Conservation (phyloP, 2,113 vertebrate species). For the Erpornis zantholeuca region DNA sequence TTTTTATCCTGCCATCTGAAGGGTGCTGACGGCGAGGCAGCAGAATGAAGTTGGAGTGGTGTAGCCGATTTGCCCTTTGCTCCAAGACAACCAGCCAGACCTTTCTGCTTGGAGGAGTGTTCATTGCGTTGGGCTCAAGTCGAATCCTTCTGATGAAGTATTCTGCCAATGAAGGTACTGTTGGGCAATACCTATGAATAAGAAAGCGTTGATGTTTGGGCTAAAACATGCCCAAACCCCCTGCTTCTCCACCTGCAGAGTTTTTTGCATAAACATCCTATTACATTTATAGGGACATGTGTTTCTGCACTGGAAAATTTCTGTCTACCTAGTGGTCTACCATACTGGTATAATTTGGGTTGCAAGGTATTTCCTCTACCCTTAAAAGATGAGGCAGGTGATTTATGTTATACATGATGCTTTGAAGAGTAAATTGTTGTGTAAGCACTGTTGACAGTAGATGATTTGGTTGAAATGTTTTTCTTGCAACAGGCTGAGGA, state of each 20-base stretch:
- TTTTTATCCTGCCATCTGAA: constrained; percentile 37
- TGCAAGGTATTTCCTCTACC: neutral
- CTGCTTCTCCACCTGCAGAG: neutral
- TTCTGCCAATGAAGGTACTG: constrained; percentile 87
- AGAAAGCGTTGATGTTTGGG: neutral
- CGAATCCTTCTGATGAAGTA: constrained; percentile 92
- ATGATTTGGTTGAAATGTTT: neutral
- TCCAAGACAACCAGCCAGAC: constrained; percentile 79
- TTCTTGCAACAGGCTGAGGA: neutral
- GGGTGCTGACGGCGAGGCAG: constrained; percentile 9
- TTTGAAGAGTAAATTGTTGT: neutral
- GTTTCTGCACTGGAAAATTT: neutral
- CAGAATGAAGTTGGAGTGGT: constrained; percentile 70
- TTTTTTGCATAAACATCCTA: neutral
- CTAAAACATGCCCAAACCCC: neutral
- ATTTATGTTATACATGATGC: neutral
- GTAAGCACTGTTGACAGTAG: rapidly evolving
- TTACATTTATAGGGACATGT: neutral
- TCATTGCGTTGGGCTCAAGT: constrained; percentile 85
- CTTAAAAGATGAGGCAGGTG: neutral
- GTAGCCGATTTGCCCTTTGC: constrained; percentile 53
- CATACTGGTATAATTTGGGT: neutral
- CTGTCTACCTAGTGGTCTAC: neutral
- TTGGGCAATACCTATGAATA: neutral
- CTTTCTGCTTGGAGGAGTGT: constrained; percentile 82